Evolutionary conservation across 2,888 invertebrate genomes (phyloP), one percentile per base, ranked within the genome.

Genomic region (Trachelus stipa): DNA sequence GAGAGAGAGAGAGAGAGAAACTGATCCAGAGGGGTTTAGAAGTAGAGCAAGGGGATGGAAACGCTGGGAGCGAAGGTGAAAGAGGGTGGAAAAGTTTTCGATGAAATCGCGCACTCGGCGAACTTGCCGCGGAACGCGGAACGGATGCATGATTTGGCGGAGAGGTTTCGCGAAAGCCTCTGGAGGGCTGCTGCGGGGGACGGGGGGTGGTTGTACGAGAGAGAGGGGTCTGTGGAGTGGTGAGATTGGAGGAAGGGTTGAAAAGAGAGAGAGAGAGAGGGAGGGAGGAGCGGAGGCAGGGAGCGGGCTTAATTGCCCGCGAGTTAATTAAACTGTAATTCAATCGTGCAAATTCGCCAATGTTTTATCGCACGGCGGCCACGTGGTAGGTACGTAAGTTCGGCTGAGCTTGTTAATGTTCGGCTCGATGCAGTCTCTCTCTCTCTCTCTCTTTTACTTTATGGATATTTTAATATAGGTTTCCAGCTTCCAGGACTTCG

Each of bases 301-400:
- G 87, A 85, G 82, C 85, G 83, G 82, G 83, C 85, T 88, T 89
- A 89, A 90, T 89, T 89, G 89, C 88, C 89, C 88, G 87, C 88
- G 89, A 90, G 89, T 89, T 89, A 90, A 90, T 90, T 90, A 89
- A 90, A 90, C 90, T 90, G 90, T 90, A 89, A 90, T 90, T 90
- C 90, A 89, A 90, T 90, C 90, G 90, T 88, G 90, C 88, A 88
- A 89, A 89, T 89, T 90, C 89, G 85, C 88, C 88, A 89, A 88
- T 89, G 89, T 89, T 90, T 90, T 90, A 90, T 90, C 89, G 88
- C 82, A 56, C 40, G 23, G 40, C 40, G 23, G 40, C 40, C 40
- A 56, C 40, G 40, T 56, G 40, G 40, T 56, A 56, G 40, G 40
- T 23, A 56, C 40, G 40, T 23, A 56, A 56, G 40, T 56, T 56